Evolutionary conservation across 2,888 invertebrate species (phyloP).

Genomic region (Eupithecia vulgata): DNA sequence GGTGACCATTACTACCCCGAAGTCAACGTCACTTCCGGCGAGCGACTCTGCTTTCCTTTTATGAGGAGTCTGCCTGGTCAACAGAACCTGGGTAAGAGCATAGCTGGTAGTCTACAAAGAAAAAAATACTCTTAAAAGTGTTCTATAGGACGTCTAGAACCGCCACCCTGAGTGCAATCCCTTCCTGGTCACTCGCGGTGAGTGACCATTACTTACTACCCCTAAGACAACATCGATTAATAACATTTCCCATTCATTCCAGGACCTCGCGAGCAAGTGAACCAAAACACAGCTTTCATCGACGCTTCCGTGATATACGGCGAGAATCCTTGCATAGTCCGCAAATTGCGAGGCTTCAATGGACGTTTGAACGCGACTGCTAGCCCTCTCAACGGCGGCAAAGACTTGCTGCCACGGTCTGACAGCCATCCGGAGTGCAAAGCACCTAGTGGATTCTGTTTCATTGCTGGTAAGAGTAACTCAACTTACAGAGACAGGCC

Average conservation of each 20-base stretch:
- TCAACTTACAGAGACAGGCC: neutral
- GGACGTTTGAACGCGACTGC: constrained; percentile 92
- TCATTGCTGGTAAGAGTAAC: constrained; percentile 87
- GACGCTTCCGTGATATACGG: constrained; percentile 96
- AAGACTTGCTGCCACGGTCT: constrained; percentile 91
- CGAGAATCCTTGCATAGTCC: constrained; percentile 92
- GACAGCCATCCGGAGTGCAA: constrained; percentile 94
- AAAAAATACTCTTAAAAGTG: no score
- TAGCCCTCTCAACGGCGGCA: constrained; percentile 87
- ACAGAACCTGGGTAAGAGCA: constrained; percentile 86
- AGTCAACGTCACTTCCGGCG: constrained; percentile 92
- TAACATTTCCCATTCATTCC: constrained; percentile 15
- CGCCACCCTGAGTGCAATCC: no score
- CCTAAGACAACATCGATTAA: no score
- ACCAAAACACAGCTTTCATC: constrained; percentile 95
- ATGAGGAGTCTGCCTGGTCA: constrained; percentile 97
- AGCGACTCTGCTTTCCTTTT: constrained; percentile 95
- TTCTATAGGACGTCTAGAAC: no score
- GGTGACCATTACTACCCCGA: constrained; percentile 96
- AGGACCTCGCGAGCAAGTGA: constrained; percentile 96
- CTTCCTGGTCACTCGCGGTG: no score
- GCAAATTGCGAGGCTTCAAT: constrained; percentile 89
- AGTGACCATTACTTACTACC: no score
- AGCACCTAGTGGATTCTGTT: constrained; percentile 92
- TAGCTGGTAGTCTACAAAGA: neutral